phyloP scores from a whole-genome alignment of 2,113 vertebrate genomes.

The Cettia cetti region DNA sequence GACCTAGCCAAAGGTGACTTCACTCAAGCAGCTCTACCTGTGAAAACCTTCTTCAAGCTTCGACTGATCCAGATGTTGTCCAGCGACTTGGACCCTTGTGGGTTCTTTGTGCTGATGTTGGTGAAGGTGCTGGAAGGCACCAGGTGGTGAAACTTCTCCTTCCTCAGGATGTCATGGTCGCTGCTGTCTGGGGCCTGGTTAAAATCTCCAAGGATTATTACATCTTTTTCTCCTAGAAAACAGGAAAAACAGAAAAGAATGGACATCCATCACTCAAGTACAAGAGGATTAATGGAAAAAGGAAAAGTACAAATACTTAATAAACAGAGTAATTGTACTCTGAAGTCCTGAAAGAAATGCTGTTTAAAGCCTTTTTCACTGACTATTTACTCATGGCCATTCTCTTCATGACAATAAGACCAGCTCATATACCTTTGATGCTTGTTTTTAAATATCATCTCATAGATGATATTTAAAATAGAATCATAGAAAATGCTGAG shows the following conservation, averaged over 20 bases:
- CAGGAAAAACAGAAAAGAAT: not conserved
- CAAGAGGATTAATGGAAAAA: not conserved
- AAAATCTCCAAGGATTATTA: constrained; percentile 89
- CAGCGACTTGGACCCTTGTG: constrained; percentile 84
- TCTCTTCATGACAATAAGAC: not conserved
- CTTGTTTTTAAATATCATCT: not conserved
- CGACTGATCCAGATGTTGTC: constrained; percentile 96
- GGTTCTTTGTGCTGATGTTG: constrained; percentile 92
- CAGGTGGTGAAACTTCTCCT: constrained; percentile 84
- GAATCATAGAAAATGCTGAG: not conserved
- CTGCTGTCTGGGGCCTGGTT: constrained; percentile 81
- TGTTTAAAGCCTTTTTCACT: not conserved
- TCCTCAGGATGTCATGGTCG: constrained; percentile 83
- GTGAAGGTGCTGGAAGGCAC: constrained; percentile 84
- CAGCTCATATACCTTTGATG: not conserved
- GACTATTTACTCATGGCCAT: not conserved
- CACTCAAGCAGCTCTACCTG: constrained; percentile 70
- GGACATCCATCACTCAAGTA: not conserved
- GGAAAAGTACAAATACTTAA: not conserved
- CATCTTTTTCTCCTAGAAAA: constrained; percentile 83
- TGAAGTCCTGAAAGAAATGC: not conserved
- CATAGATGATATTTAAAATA: not conserved
- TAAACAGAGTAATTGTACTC: not conserved
- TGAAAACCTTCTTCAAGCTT: constrained; percentile 86
- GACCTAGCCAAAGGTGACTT: fast-evolving